Conservation (phyloP, 2,888 invertebrate species). For the Lithophane ornitopus region DNA sequence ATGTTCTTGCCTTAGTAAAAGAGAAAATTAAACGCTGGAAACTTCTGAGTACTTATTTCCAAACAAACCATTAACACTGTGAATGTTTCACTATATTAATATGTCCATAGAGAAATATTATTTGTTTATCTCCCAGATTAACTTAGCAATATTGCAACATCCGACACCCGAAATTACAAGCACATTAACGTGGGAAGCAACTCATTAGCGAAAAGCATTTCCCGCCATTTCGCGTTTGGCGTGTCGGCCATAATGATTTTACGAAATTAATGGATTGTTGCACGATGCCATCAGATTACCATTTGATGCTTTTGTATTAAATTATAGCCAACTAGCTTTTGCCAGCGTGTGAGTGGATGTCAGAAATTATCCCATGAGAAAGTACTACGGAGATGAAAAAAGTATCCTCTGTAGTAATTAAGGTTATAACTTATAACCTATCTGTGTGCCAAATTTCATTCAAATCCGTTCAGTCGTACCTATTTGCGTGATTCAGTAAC, state of each 20-base stretch:
- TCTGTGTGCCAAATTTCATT: too few relatives aligned
- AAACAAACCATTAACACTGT: not conserved
- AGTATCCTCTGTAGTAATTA: too few relatives aligned
- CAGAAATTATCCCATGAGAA: too few relatives aligned
- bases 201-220: conserved; percentile 52
- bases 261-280: conserved; percentile 48
- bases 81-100: conserved; percentile 2
- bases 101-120: conserved; percentile 17
- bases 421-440: too few relatives aligned
- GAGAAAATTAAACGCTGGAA: not conserved
- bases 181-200: conserved; percentile 52
- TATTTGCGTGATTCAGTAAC: too few relatives aligned
- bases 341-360: too few relatives aligned
- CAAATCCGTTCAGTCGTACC: too few relatives aligned
- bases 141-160: conserved; percentile 20
- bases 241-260: conserved; percentile 52
- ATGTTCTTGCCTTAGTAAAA: not conserved
- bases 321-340: not conserved
- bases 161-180: conserved; percentile 36
- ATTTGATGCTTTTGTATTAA: conserved; percentile 37
- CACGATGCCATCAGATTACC: conserved; percentile 33
- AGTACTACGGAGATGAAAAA: too few relatives aligned
- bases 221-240: conserved; percentile 47
- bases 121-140: conserved; percentile 42
- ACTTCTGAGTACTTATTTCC: not conserved